Evolutionary conservation across 1,140 invertebrate species (phyloP).

Genomic region (Cyphomyrmex costatus): DNA sequence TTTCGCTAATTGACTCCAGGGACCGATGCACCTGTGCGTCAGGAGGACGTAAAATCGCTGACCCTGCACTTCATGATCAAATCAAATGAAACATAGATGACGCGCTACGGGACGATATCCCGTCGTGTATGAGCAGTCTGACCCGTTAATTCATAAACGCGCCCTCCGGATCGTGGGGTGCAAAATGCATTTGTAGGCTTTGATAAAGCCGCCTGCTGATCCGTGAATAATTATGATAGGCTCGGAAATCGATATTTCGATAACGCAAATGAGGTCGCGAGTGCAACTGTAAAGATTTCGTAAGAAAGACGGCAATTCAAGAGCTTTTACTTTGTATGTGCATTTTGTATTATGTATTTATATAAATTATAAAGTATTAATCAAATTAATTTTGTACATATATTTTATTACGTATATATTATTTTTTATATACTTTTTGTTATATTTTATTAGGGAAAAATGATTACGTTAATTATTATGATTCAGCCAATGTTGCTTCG

Average conservation of each 20-base stretch:
- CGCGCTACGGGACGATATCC: slow-evolving; percentile 75
- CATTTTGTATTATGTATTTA: too few relatives aligned
- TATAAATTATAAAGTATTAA: too few relatives aligned
- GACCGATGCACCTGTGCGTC: slow-evolving; percentile 64
- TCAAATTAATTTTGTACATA: too few relatives aligned
- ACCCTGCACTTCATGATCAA: slow-evolving; percentile 79
- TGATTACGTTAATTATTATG: background rate
- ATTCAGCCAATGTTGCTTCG: slow-evolving; percentile 14
- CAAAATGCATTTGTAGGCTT: slow-evolving; percentile 75
- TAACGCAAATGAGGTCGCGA: slow-evolving; percentile 41
- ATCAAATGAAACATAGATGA: slow-evolving; percentile 84
- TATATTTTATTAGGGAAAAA: background rate
- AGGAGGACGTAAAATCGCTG: slow-evolving; percentile 67
- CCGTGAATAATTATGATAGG: slow-evolving; percentile 60
- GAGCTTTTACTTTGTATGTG: too few relatives aligned
- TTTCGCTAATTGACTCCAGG: slow-evolving; percentile 77
- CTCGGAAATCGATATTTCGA: slow-evolving; percentile 48
- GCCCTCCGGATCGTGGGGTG: slow-evolving; percentile 68
- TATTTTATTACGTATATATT: too few relatives aligned
- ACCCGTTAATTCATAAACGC: slow-evolving; percentile 82
- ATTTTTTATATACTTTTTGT: background rate
- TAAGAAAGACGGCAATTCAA: background rate
- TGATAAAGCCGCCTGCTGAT: slow-evolving; percentile 61
- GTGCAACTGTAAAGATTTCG: background rate
- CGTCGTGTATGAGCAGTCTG: slow-evolving; percentile 54